These are phyloP conservation scores for Botia almorhae DNA, from an alignment of 2,797 vertebrate genomes.

Conservation along the genomic window DNA sequence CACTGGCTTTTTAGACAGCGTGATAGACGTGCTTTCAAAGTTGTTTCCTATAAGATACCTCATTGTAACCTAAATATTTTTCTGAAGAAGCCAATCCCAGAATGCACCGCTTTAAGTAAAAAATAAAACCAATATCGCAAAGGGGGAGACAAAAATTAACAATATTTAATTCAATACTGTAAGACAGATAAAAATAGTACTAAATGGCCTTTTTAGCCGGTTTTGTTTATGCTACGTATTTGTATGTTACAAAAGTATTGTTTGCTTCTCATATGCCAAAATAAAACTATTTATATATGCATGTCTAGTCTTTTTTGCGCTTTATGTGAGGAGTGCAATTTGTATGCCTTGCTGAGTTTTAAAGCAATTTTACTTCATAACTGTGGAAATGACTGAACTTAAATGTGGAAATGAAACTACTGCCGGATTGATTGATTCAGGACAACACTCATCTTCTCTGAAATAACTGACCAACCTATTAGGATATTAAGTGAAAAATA, in stretches of 20 bases:
- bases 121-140: background rate
- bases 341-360: too few species aligned
- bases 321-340: background rate
- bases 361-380: background rate
- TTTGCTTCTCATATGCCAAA: too few species aligned
- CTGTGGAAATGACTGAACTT: background rate
- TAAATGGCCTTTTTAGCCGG: too few species aligned
- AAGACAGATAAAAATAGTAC: too few species aligned
- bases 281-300: background rate
- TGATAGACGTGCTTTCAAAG: background rate
- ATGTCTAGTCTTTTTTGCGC: background rate
- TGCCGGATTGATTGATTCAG: background rate
- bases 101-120: background rate
- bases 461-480: conserved; percentile 6
- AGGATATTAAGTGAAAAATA: background rate
- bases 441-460: background rate
- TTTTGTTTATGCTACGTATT: too few species aligned
- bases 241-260: too few species aligned
- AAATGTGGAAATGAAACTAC: background rate
- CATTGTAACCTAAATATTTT: background rate
- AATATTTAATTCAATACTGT: background rate
- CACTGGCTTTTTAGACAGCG: background rate
- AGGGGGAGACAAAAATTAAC: too few species aligned
- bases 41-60: background rate
- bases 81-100: background rate